Conservation (phyloP, 2,797 vertebrate genomes). For the Remorina albescens region DNA sequence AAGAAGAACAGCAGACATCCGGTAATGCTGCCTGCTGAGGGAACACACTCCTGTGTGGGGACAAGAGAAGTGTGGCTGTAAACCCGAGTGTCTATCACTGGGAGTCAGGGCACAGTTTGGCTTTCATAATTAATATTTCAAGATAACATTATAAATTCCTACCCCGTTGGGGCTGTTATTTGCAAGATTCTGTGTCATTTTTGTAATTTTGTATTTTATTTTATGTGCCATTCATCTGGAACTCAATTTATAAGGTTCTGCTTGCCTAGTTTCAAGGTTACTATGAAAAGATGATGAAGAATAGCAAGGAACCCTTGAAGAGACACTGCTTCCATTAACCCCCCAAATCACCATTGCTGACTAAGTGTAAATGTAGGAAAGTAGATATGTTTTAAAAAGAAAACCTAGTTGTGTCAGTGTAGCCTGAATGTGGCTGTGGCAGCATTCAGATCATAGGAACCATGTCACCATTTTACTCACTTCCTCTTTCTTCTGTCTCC, state of each 20-base stretch:
- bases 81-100: constrained; percentile 51
- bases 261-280: constrained; percentile 63
- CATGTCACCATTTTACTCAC: not conserved
- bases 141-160: constrained; percentile 52
- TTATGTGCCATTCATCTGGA: constrained; percentile 51
- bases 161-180: constrained; percentile 30
- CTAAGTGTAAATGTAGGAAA: too few relatives aligned
- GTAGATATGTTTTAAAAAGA: too few relatives aligned
- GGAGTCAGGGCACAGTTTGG: constrained; percentile 59
- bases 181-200: constrained; percentile 54
- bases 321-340: too few relatives aligned
- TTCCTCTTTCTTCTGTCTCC: not conserved
- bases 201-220: constrained; percentile 53
- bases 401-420: too few relatives aligned
- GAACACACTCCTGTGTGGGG: constrained; percentile 27
- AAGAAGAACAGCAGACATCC: constrained; percentile 30
- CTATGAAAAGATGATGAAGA: constrained; percentile 28
- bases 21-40: constrained; percentile 45
- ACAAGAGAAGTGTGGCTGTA: constrained; percentile 43
- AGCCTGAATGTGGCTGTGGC: not conserved
- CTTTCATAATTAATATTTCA: constrained; percentile 64
- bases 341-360: too few relatives aligned
- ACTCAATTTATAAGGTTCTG: constrained; percentile 27
- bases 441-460: too few relatives aligned
- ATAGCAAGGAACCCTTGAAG: constrained; percentile 3